Base-by-base conservation (phyloP, 1,140 invertebrate species). In the Monomorium pharaonis region DNA sequence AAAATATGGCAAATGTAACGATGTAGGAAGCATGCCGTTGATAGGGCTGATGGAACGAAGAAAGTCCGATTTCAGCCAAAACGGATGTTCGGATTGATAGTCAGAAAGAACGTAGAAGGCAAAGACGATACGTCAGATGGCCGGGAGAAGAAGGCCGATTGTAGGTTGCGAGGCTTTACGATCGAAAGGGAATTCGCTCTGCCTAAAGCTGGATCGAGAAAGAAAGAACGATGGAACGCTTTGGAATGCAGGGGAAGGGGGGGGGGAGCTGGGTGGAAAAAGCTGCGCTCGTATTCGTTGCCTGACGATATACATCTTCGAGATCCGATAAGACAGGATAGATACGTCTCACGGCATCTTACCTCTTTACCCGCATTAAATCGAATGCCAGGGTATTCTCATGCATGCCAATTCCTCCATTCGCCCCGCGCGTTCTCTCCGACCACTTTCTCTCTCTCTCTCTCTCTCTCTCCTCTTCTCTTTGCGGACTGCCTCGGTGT, bases 361-460 rank as follows among this genome's bases (percentile, higher is more conserved):
- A 93, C 91, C 92, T 92, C 92, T 94, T 93, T 93, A 92, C 92
- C 88, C 92, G 92, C 90, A 94, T 94, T 94, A 94, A 94, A 94
- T 94, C 93, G 93, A 94, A 94, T 91, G 92, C 93, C 93, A 91
- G 84, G 89, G 88, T 90, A 92, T 94, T 94, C 93, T 94, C 94
- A 94, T 94, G 94, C 94, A 94, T 94, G 93, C 93, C 94, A 94
- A 94, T 94, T 94, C 88, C 90, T 91, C 85, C 65, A 78, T 69
- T 81, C 77, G 51, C 37, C 27, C 18, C 69, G 24, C 69, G 24
- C 56, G n/a, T 76, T 65, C 56, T 49, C 74, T 63, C 27, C 69
- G 54, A 62, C 60, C 44, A 24, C 49, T 5, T 24, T 56, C 33
- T 56, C 18, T 56, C 33, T 56, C 18, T 12, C n/a, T 18, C 18